Evolutionary conservation across 2,113 vertebrate genomes (phyloP).

Genomic region (Xiphophorus maculatus): DNA sequence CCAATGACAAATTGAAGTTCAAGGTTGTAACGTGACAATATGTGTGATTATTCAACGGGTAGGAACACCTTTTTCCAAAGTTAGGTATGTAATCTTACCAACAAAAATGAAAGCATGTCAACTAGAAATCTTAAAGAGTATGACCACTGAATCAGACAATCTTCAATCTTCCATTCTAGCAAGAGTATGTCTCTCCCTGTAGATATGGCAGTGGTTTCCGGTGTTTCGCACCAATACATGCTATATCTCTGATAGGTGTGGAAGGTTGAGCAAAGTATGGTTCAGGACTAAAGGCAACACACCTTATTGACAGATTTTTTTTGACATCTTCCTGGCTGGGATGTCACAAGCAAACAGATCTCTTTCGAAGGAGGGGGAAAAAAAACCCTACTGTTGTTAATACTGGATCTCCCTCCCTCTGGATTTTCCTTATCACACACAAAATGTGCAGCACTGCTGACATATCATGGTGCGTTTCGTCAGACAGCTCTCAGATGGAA

Average conservation of each 20-base stretch:
- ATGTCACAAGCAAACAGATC: conserved; percentile 52
- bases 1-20: too few species aligned
- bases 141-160: neutral
- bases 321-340: conserved; percentile 19
- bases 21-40: neutral
- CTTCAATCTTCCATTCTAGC: neutral
- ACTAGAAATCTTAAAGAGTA: neutral
- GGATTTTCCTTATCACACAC: conserved; percentile 67
- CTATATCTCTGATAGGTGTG: neutral
- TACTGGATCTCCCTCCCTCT: conserved; percentile 55
- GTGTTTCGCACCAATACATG: neutral
- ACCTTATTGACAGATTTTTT: conserved; percentile 23
- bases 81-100: neutral
- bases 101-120: neutral
- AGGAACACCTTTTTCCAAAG: too few species aligned
- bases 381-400: conserved; percentile 55
- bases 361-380: conserved; percentile 38
- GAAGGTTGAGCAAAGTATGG: neutral
- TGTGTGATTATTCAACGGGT: too few species aligned
- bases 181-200: neutral
- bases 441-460: conserved; percentile 59
- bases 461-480: conserved; percentile 53
- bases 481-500: conserved; percentile 58
- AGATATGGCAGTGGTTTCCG: neutral
- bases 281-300: neutral